Conservation (phyloP, 2,888 invertebrate species). For the Hipparchia sbordonii region DNA sequence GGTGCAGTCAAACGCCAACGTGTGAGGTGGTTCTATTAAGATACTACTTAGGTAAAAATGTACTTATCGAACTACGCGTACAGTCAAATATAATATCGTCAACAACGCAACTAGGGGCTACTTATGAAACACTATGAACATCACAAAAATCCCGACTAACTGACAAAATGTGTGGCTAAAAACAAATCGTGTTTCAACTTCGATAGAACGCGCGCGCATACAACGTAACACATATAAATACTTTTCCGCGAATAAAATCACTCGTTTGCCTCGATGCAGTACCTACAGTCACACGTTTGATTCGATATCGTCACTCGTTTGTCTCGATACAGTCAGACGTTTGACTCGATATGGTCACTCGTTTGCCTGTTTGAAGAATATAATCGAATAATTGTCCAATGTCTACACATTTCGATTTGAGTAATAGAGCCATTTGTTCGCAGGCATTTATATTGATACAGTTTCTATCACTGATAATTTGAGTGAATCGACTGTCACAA, state of each 20-base stretch:
- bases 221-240: neutral
- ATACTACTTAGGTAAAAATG: constrained; percentile 75
- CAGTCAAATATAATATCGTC: constrained; percentile 66
- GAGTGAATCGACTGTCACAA: too few species aligned
- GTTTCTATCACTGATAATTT: neutral
- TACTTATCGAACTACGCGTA: constrained; percentile 68
- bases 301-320: neutral
- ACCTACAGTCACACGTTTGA: neutral
- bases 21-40: constrained; percentile 65
- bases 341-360: neutral
- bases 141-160: constrained; percentile 64
- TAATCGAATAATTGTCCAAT: too few species aligned
- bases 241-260: neutral
- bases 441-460: too few species aligned
- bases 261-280: neutral
- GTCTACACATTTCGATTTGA: too few species aligned
- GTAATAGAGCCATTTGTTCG: too few species aligned
- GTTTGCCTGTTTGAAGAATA: too few species aligned
- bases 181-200: constrained; percentile 46
- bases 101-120: constrained; percentile 76
- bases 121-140: constrained; percentile 72
- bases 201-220: constrained; percentile 18
- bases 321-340: neutral
- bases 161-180: constrained; percentile 47
- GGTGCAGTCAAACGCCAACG: constrained; percentile 46